phyloP scores from a whole-genome alignment of 2,888 invertebrate species.

The Hoplodrina ambigua region DNA sequence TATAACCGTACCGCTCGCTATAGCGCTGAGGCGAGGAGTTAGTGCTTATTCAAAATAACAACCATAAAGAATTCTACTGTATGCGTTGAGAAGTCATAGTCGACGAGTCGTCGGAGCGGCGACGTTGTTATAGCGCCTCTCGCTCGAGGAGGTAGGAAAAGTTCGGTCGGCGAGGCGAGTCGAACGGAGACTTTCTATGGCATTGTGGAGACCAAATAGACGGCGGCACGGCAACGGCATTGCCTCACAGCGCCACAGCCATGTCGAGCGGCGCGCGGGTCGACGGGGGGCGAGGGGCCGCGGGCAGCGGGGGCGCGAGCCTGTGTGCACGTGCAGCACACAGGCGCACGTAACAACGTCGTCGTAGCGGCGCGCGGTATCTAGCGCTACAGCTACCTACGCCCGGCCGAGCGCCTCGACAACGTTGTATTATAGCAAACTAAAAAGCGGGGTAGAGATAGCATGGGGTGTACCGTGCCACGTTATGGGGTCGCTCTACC shows the following conservation, averaged over 20 bases:
- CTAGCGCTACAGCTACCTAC: constrained; percentile 86
- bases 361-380: constrained; percentile 83
- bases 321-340: constrained; percentile 79
- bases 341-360: constrained; percentile 76
- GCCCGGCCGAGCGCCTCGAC: constrained; percentile 69
- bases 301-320: constrained; percentile 61
- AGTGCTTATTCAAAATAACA: constrained; percentile 85
- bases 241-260: constrained; percentile 87
- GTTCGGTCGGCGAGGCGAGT: constrained; percentile 87
- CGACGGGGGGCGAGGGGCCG: constrained; percentile 63
- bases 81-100: constrained; percentile 70
- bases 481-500: constrained; percentile 74
- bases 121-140: constrained; percentile 79
- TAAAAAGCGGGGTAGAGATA: constrained; percentile 84
- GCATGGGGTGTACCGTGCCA: constrained; percentile 77
- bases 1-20: constrained; percentile 83
- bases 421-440: constrained; percentile 79
- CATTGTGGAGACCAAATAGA: constrained; percentile 89
- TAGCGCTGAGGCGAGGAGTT: constrained; percentile 76
- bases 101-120: constrained; percentile 70
- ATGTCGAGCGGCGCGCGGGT: constrained; percentile 78
- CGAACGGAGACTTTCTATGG: constrained; percentile 89
- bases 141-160: constrained; percentile 86
- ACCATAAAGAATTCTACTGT: constrained; percentile 79
- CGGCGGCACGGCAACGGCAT: constrained; percentile 88